A percentile compares a stretch with the other conserved stretches of the same genome.
phyloP scores from a whole-genome alignment of 2,888 invertebrate species.

The Sinelater perroti region DNA sequence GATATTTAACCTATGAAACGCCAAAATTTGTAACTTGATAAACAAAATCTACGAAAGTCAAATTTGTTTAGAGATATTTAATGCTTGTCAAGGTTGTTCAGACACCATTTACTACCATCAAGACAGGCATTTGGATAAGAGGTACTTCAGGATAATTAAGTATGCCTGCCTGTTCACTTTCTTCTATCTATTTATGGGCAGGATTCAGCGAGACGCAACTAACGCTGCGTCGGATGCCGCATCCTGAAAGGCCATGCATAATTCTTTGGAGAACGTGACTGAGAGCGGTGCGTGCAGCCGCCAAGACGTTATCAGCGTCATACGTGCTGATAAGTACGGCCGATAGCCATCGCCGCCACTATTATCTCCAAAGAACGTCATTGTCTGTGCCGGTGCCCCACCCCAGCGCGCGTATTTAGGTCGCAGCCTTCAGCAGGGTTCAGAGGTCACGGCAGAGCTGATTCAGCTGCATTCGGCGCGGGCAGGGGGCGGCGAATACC shows the following conservation, averaged over 20 bases:
- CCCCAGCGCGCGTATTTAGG: constrained; percentile 40
- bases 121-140: no score
- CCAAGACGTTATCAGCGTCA: neutral
- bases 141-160: no score
- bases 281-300: neutral
- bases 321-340: constrained; percentile 1
- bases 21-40: no score
- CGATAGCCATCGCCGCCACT: neutral
- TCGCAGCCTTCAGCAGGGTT: constrained; percentile 46
- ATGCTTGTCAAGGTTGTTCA: no score
- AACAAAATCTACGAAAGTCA: no score
- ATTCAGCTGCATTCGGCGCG: constrained; percentile 43
- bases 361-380: constrained; percentile 9
- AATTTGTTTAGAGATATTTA: no score
- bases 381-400: constrained; percentile 32
- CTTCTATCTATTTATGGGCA: no score
- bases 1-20: no score
- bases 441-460: constrained; percentile 45
- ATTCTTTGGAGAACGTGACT: neutral
- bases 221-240: no score
- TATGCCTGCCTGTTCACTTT: no score
- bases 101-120: no score
- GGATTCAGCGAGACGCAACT: no score
- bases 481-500: constrained; percentile 35
- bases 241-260: neutral